phyloP scores from a whole-genome alignment of 2,888 invertebrate genomes.

The Clivina fossor region DNA sequence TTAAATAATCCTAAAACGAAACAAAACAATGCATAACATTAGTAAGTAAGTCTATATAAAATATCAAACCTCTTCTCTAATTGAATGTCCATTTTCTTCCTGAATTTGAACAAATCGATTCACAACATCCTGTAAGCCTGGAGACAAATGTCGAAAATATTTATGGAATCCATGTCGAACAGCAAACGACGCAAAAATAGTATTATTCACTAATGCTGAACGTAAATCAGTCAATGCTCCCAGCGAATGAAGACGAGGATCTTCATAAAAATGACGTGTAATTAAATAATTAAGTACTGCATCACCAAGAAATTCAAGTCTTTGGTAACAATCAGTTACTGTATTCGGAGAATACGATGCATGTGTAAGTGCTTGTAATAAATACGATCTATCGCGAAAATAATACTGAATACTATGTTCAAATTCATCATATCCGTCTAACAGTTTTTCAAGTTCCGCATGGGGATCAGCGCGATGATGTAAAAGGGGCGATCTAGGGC shows the following conservation, averaged over 20 bases:
- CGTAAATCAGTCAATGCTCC: slow-evolving; percentile 96
- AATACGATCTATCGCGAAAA: slow-evolving; percentile 86
- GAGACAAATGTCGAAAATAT: slow-evolving; percentile 92
- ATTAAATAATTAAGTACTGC: slow-evolving; percentile 91
- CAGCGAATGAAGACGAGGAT: slow-evolving; percentile 87
- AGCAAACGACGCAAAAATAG: slow-evolving; percentile 96
- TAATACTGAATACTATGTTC: slow-evolving; percentile 80
- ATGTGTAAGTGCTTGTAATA: slow-evolving; percentile 96
- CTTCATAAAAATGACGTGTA: slow-evolving; percentile 93
- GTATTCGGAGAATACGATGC: slow-evolving; percentile 94
- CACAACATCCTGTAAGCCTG: slow-evolving; percentile 89
- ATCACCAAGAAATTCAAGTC: slow-evolving; percentile 94
- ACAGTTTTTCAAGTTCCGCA: slow-evolving; percentile 66
- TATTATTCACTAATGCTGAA: slow-evolving; percentile 99
- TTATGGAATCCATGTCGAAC: slow-evolving; percentile 96
- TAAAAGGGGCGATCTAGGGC: slow-evolving; percentile 83
- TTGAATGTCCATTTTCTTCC: slow-evolving; percentile 88
- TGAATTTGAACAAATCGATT: slow-evolving; percentile 94
- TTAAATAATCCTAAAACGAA: slow-evolving; percentile 69
- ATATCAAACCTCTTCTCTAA: slow-evolving; percentile 81
- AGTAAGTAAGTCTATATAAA: background rate
- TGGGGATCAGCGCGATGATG: slow-evolving; percentile 70
- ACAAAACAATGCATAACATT: slow-evolving; percentile 19
- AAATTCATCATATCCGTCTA: slow-evolving; percentile 82
- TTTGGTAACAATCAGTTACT: slow-evolving; percentile 97